Evolutionary conservation across 2,888 invertebrate species (phyloP).

Genomic region (Protodeltote pygarga): DNA sequence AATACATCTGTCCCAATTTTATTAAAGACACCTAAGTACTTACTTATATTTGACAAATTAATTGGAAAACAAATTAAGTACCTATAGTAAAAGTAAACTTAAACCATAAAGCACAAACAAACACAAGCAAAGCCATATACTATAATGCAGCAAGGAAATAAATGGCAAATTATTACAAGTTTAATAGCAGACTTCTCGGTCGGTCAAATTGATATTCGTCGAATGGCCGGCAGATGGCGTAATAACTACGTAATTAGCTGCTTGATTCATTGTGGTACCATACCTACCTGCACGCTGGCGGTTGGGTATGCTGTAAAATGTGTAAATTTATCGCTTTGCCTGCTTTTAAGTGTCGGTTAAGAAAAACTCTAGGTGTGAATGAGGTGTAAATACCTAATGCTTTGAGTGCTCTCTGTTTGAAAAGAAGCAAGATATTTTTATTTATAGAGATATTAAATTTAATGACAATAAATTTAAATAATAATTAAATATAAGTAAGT

Average conservation of each 20-base stretch:
- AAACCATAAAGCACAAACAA: conserved; percentile 2
- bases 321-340: conserved; percentile 41
- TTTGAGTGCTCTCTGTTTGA: too few relatives aligned
- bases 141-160: conserved; percentile 45
- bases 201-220: conserved; percentile 67
- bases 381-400: background rate
- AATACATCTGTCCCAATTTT: too few relatives aligned
- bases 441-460: too few relatives aligned
- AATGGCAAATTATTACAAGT: conserved; percentile 58
- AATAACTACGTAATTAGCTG: conserved; percentile 65
- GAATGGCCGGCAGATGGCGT: conserved; percentile 52
- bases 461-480: too few relatives aligned
- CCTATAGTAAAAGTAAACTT: background rate
- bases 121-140: conserved; percentile 11
- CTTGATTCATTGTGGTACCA: conserved; percentile 64
- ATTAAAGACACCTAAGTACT: too few relatives aligned
- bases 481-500: too few relatives aligned
- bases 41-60: too few relatives aligned
- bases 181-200: conserved; percentile 57
- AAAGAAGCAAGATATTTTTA: too few relatives aligned
- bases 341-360: conserved; percentile 26
- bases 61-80: too few relatives aligned
- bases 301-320: conserved; percentile 36
- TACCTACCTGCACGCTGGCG: conserved; percentile 24
- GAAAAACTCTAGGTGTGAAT: conserved; percentile 19